phyloP scores from a whole-genome alignment of 2,113 vertebrate genomes.

The Rhynchomys soricoides region DNA sequence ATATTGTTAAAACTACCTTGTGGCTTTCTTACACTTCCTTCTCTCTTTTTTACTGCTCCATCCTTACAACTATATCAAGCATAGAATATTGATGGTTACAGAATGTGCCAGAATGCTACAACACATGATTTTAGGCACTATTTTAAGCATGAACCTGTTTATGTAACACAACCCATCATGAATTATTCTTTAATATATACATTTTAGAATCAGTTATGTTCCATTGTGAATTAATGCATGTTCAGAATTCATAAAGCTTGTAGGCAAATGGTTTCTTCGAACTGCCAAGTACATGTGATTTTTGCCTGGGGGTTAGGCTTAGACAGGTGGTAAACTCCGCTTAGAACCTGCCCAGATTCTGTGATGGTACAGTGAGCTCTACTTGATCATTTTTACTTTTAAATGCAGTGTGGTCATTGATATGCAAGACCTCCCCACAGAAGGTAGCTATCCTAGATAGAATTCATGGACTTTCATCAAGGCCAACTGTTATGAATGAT shows the following conservation, averaged over 20 bases:
- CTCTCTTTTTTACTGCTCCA: not conserved
- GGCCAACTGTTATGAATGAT: not conserved
- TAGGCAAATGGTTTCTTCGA: conserved; percentile 8
- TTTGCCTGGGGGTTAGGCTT: not conserved
- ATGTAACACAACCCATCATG: not conserved
- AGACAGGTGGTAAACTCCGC: not conserved
- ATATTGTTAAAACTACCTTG: not conserved
- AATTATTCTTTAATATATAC: conserved; percentile 22
- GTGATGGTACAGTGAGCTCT: not conserved
- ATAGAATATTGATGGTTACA: not conserved
- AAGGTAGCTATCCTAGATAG: not conserved
- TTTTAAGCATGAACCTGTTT: conserved; percentile 57
- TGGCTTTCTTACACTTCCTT: not conserved
- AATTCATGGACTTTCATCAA: not conserved
- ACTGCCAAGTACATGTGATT: not conserved
- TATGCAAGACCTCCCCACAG: not conserved
- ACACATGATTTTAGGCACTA: not conserved
- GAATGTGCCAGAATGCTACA: not conserved
- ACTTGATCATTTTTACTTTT: not conserved
- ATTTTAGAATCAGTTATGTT: conserved; percentile 42
- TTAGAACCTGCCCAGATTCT: not conserved
- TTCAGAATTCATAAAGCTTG: not conserved
- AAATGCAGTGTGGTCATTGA: not conserved
- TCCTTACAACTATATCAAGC: not conserved
- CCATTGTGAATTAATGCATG: conserved; percentile 12